Conservation (phyloP, 2,113 vertebrate genomes). For the Peromyscus polionotus region DNA sequence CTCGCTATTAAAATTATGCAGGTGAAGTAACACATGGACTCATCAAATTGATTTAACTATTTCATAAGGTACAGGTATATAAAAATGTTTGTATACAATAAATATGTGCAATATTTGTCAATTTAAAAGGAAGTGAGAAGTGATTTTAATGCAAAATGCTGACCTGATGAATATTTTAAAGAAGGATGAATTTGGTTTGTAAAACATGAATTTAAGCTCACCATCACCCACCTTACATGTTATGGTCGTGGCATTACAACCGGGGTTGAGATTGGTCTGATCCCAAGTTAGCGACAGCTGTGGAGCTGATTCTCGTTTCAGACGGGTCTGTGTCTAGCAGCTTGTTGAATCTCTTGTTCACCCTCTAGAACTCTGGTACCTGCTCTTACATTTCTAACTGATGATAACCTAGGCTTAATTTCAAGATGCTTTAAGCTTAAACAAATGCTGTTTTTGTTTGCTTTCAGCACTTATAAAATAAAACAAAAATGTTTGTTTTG, state of each 20-base stretch:
- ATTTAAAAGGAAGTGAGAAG: neutral
- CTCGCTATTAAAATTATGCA: neutral
- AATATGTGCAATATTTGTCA: neutral
- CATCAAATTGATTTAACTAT: neutral
- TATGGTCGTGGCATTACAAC: neutral
- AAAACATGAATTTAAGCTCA: neutral
- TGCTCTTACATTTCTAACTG: neutral
- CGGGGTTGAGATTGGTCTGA: neutral
- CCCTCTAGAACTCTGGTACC: neutral
- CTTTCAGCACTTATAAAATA: neutral
- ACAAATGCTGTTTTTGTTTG: neutral
- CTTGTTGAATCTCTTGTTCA: neutral
- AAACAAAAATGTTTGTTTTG: neutral
- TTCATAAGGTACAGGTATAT: neutral
- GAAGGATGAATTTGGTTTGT: neutral
- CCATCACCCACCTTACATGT: neutral
- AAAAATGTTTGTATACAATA: neutral
- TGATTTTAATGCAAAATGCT: neutral
- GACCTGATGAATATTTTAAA: neutral
- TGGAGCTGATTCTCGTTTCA: neutral
- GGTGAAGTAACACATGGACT: neutral
- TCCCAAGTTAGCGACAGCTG: neutral
- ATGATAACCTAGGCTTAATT: neutral
- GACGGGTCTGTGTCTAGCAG: neutral
- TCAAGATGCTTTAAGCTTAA: neutral